Conservation (phyloP, 92 coral and sea anemone genomes). For the Zoanthus solanderi region DNA sequence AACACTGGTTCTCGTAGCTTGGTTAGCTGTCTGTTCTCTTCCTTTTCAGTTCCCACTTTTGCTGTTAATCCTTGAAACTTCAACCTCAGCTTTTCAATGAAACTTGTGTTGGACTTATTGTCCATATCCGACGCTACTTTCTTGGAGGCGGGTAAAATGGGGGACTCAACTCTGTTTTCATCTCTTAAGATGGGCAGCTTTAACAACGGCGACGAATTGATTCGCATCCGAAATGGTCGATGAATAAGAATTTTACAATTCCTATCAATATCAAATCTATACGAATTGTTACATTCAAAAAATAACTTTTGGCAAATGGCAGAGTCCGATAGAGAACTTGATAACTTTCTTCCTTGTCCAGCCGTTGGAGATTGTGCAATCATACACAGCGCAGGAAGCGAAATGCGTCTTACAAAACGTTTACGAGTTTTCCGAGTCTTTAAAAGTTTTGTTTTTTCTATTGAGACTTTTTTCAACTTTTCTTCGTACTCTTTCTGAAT, state of each 20-base stretch:
- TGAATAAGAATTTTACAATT: not conserved
- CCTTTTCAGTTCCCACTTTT: conserved; percentile 6
- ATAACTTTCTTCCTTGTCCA: conserved; percentile 9
- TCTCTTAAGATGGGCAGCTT: conserved; percentile 21
- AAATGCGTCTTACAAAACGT: conserved; percentile 21
- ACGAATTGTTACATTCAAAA: not conserved
- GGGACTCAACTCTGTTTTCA: not conserved
- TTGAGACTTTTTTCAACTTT: conserved; percentile 28
- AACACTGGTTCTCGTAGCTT: not conserved
- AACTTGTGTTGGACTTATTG: not conserved
- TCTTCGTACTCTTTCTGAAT: conserved; percentile 33
- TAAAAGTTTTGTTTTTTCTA: conserved; percentile 33
- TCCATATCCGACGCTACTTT: not conserved
- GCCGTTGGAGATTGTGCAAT: not conserved
- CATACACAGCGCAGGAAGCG: conserved; percentile 14
- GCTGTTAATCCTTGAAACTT: conserved; percentile 11
- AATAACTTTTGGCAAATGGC: conserved; percentile 19
- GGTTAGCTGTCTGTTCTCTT: not conserved
- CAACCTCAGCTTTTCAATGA: conserved; percentile 16
- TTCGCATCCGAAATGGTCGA: not conserved
- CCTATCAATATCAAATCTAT: not conserved
- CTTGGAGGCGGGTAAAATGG: not conserved
- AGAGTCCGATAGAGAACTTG: conserved; percentile 29
- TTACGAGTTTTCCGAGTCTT: conserved; percentile 7
- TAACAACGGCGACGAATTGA: conserved; percentile 20